A percentile compares a stretch with the other conserved stretches of the same genome.
phyloP scores from a whole-genome alignment of 2,888 invertebrate genomes.

The Noctua janthina region DNA sequence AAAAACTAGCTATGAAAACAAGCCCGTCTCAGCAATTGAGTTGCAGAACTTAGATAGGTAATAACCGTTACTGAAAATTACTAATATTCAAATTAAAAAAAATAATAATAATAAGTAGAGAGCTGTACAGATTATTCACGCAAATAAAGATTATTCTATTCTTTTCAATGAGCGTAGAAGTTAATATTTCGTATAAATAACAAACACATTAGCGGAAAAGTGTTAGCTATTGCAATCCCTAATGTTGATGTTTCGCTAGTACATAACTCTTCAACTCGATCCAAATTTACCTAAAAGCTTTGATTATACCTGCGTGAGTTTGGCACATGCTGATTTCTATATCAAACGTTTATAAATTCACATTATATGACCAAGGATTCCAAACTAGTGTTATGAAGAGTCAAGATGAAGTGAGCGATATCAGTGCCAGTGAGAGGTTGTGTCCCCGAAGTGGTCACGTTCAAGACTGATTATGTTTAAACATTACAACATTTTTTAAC shows the following conservation, averaged over 20 bases:
- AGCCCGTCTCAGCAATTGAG: not conserved
- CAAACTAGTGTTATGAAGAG: not conserved
- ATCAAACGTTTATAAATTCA: slow-evolving; percentile 7
- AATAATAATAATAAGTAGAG: not conserved
- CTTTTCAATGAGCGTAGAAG: not conserved
- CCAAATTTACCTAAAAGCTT: slow-evolving; percentile 12
- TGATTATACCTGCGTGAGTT: not conserved
- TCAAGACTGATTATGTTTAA: not conserved
- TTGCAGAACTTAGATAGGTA: not conserved
- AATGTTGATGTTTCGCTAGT: slow-evolving; percentile 10
- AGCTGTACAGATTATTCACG: not conserved
- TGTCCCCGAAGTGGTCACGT: not conserved
- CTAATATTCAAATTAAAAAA: no score
- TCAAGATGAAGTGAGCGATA: not conserved
- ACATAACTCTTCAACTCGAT: not conserved
- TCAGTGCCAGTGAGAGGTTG: not conserved
- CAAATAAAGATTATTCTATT: no score
- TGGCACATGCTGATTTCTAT: slow-evolving; percentile 3
- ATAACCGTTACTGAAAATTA: not conserved
- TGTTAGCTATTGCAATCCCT: slow-evolving; percentile 8
- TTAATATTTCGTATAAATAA: slow-evolving; percentile 1
- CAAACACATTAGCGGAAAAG: slow-evolving; percentile 15
- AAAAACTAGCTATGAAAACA: not conserved
- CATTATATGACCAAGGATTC: not conserved
- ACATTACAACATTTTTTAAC: not conserved